These are phyloP conservation scores for Thaumatotibia leucotreta DNA, from an alignment of 1,140 invertebrate genomes.

Conservation along the genomic window DNA sequence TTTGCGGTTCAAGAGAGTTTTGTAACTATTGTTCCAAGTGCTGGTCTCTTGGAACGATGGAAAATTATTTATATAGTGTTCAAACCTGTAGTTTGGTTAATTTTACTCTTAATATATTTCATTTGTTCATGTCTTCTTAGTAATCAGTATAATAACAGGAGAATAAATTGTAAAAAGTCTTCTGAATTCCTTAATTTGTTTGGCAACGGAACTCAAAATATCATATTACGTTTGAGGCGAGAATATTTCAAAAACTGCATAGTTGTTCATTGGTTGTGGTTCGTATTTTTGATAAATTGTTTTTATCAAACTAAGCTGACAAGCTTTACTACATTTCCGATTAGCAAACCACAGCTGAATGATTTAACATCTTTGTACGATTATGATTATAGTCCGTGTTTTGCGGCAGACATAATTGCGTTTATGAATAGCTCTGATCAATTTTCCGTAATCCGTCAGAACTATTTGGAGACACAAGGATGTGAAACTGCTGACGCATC, in stretches of 20 bases:
- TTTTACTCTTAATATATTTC: background rate
- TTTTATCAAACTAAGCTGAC: background rate
- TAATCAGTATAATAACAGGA: background rate
- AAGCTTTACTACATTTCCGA: background rate
- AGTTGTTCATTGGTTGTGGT: background rate
- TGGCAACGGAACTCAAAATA: background rate
- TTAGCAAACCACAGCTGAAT: background rate
- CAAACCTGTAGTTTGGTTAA: background rate
- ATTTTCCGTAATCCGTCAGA: too few relatives aligned
- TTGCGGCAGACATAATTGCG: too few relatives aligned
- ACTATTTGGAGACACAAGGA: too few relatives aligned
- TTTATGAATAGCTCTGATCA: too few relatives aligned
- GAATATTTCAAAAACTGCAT: background rate
- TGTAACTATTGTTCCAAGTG: background rate
- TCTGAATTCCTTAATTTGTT: background rate
- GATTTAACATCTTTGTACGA: background rate
- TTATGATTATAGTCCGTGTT: background rate
- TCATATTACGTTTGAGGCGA: background rate
- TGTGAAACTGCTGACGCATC: background rate
- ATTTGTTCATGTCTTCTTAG: background rate
- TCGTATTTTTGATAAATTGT: background rate
- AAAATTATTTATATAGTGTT: background rate
- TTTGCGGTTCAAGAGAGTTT: background rate
- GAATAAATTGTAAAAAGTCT: background rate
- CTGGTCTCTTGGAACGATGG: background rate